Evolutionary conservation across 2,888 invertebrate genomes (phyloP).

Genomic region (Hedychridium roseum): DNA sequence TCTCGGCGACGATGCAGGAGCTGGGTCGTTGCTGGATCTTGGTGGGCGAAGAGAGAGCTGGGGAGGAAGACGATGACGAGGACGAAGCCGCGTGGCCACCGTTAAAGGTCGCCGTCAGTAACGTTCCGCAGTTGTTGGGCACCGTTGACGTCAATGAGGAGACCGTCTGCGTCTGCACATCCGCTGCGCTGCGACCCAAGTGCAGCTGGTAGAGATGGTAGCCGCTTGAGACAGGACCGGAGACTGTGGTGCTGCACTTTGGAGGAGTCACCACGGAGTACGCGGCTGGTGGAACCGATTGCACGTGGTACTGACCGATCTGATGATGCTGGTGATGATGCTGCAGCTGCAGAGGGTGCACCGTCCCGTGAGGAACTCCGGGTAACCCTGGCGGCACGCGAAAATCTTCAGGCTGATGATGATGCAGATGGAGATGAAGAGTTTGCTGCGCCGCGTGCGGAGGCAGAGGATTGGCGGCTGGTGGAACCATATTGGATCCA

Average conservation of each 20-base stretch:
- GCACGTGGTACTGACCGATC: slow-evolving; percentile 28
- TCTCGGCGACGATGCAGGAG: slow-evolving; percentile 63
- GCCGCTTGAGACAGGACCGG: slow-evolving; percentile 13
- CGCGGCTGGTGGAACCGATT: slow-evolving; percentile 38
- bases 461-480: slow-evolving; percentile 13
- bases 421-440: slow-evolving; percentile 58
- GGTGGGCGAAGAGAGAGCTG: slow-evolving; percentile 55
- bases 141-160: slow-evolving; percentile 27
- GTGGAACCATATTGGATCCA: slow-evolving; percentile 13
- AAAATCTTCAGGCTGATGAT: slow-evolving; percentile 44
- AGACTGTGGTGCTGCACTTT: slow-evolving; percentile 12
- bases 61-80: slow-evolving; percentile 39
- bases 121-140: background rate
- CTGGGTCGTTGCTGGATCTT: slow-evolving; percentile 46
- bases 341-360: slow-evolving; percentile 46
- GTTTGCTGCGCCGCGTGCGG: slow-evolving; percentile 37
- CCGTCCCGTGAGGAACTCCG: slow-evolving; percentile 23
- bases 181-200: slow-evolving; percentile 33
- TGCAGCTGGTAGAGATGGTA: slow-evolving; percentile 39
- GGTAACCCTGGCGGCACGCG: slow-evolving; percentile 38
- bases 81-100: slow-evolving; percentile 5
- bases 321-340: slow-evolving; percentile 47
- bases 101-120: slow-evolving; percentile 1
- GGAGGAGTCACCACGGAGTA: slow-evolving; percentile 44
- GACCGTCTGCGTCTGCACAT: slow-evolving; percentile 52